Conservation (phyloP, 2,797 vertebrate species). For the Miichthys miiuy region DNA sequence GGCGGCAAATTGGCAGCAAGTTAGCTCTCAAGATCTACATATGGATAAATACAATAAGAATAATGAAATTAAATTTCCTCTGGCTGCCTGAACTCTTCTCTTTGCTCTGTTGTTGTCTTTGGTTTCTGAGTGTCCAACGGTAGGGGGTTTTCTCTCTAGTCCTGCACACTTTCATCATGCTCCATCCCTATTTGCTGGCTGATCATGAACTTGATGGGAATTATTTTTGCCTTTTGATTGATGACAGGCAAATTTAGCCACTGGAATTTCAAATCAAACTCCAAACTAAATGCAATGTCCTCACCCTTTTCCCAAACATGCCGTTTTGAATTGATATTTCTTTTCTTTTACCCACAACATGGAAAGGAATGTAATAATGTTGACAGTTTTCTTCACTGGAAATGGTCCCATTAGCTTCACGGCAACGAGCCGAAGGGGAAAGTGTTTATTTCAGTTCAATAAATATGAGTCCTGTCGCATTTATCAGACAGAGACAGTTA, state of each 20-base stretch:
- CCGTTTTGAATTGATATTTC: neutral
- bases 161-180: neutral
- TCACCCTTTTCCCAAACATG: constrained; percentile 6
- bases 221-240: constrained; percentile 49
- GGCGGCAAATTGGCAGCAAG: constrained; percentile 24
- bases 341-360: neutral
- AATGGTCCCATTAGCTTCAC: constrained; percentile 13
- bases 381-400: neutral
- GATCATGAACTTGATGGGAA: constrained; percentile 60
- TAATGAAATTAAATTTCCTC: constrained; percentile 1
- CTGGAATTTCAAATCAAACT: constrained; percentile 11
- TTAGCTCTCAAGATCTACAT: constrained; percentile 11
- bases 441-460: constrained; percentile 18
- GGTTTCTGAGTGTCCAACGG: constrained; percentile 16
- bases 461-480: constrained; percentile 1
- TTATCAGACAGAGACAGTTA: constrained; percentile 17
- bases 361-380: neutral
- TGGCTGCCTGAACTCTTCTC: neutral
- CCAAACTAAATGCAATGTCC: neutral
- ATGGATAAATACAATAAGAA: constrained; percentile 14
- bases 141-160: constrained; percentile 20
- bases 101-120: neutral
- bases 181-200: neutral
- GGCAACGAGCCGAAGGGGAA: constrained; percentile 3
- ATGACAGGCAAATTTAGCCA: constrained; percentile 32